A percentile compares a stretch with the other conserved stretches of the same genome.
Evolutionary conservation across 2,113 vertebrate species (phyloP).

Genomic region (Neofelis nebulosa): DNA sequence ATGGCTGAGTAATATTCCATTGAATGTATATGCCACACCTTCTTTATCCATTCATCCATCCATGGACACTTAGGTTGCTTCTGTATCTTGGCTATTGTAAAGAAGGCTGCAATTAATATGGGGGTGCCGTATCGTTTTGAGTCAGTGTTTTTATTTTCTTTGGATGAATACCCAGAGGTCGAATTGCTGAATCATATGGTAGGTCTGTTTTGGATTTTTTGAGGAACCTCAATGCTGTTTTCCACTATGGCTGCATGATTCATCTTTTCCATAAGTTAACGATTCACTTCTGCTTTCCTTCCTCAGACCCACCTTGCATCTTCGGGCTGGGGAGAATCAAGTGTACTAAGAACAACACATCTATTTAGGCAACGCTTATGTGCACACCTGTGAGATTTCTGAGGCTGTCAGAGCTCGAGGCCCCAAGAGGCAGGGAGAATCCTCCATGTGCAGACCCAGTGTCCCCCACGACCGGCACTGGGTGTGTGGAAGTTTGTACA

Average conservation of each 20-base stretch:
- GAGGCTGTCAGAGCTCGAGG: not conserved
- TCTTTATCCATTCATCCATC: not conserved
- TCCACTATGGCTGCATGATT: not conserved
- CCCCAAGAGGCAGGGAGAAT: not conserved
- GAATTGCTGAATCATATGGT: not conserved
- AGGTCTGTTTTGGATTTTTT: not conserved
- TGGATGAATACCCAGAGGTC: not conserved
- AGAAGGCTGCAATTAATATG: not conserved
- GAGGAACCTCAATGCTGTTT: not conserved
- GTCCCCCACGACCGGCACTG: rapidly evolving
- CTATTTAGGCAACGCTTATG: not conserved
- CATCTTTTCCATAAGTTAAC: not conserved
- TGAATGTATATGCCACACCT: not conserved
- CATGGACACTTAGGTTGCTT: not conserved
- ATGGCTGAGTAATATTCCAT: not conserved
- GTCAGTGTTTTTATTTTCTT: not conserved
- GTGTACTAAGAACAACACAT: not conserved
- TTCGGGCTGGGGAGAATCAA: not conserved
- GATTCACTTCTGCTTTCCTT: not conserved
- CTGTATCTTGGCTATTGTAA: not conserved
- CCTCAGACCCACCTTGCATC: not conserved
- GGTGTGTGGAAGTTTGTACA: not conserved
- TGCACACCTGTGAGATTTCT: not conserved
- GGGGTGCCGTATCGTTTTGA: not conserved
- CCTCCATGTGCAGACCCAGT: rapidly evolving